phyloP scores from a whole-genome alignment of 35 echinoderm and acorn worm species.

The Holothuria glaberrima region DNA sequence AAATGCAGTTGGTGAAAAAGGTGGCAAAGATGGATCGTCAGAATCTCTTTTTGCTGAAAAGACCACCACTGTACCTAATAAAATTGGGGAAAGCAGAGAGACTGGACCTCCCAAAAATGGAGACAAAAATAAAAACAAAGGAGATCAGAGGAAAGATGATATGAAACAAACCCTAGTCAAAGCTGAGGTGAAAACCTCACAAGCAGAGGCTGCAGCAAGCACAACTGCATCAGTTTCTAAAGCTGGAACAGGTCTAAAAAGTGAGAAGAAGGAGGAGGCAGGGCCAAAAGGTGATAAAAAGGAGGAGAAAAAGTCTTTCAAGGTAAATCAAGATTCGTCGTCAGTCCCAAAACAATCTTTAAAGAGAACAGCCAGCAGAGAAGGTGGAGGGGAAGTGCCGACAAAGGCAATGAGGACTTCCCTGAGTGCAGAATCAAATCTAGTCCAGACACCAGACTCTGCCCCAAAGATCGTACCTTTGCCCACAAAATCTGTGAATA shows the following conservation, averaged over 20 bases:
- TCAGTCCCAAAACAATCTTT: constrained; percentile 9
- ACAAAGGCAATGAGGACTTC: constrained; percentile 11
- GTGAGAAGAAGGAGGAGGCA: background rate
- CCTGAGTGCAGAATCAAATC: background rate
- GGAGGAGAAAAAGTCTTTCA: background rate
- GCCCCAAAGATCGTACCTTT: background rate
- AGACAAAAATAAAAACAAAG: background rate
- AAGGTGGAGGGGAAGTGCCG: constrained; percentile 20
- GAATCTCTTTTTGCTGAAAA: background rate
- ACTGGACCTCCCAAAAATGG: background rate
- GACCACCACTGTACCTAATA: background rate
- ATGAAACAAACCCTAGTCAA: background rate
- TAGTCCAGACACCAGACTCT: background rate
- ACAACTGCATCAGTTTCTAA: background rate
- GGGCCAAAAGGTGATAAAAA: background rate
- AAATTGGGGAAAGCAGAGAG: background rate
- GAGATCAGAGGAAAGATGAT: constrained; percentile 8
- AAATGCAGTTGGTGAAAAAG: background rate
- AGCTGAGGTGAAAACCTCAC: background rate
- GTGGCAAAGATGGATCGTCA: background rate
- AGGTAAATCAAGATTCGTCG: background rate
- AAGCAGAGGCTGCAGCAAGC: background rate
- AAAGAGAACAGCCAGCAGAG: constrained; percentile 16
- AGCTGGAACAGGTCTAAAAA: background rate
- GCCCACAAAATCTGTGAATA: background rate